These are phyloP conservation scores for Gryllus bimaculatus DNA, from an alignment of 1,140 invertebrate genomes.

Conservation along the genomic window DNA sequence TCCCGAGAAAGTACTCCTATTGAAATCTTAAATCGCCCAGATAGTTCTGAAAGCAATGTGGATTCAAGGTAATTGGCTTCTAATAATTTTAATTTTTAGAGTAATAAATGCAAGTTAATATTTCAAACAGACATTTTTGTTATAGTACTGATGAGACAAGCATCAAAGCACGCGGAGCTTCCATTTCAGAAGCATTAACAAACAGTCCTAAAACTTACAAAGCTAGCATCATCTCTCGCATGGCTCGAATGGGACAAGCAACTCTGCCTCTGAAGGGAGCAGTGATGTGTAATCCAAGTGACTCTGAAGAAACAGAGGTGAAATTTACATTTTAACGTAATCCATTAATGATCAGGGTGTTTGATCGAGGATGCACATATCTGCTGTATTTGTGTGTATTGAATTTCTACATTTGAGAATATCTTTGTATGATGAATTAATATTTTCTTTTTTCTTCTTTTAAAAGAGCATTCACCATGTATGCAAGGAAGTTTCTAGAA, in stretches of 20 bases:
- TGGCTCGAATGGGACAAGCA: conserved; percentile 26
- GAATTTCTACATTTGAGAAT: no score
- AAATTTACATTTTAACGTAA: conserved; percentile 6
- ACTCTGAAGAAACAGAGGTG: conserved; percentile 25
- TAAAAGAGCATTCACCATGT: no score
- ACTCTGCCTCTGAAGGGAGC: conserved; percentile 23
- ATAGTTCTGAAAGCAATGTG: conserved; percentile 19
- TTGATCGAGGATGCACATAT: no score
- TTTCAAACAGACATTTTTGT: background rate
- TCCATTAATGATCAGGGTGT: background rate
- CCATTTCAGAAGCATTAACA: conserved; percentile 21
- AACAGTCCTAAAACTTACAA: conserved; percentile 23
- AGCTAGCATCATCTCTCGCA: conserved; percentile 24
- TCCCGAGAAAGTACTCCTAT: background rate
- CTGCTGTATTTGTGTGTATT: no score
- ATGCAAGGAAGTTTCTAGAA: no score
- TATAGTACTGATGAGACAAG: conserved; percentile 19
- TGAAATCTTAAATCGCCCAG: background rate
- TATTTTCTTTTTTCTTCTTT: no score
- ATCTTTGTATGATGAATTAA: no score
- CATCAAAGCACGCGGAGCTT: conserved; percentile 20
- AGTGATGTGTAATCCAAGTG: conserved; percentile 21
- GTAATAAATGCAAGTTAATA: no score
- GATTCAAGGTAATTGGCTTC: conserved; percentile 17
- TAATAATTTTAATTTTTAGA: background rate